Evolutionary conservation across 2,113 vertebrate genomes (phyloP), one percentile per base, ranked within the genome.

Genomic region (Strix uralensis): DNA sequence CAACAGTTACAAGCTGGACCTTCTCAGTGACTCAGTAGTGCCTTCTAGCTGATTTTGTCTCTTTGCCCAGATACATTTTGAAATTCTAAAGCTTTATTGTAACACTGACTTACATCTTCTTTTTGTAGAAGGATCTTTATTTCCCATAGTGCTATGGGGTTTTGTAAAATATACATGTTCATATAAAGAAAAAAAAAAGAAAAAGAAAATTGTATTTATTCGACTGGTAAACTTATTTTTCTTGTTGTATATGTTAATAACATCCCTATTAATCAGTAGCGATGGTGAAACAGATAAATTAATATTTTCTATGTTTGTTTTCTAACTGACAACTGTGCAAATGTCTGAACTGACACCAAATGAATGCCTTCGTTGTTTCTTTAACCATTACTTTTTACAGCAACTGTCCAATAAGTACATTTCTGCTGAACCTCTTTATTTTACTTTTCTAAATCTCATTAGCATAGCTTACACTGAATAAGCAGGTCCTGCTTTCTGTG

Each of bases 201-300:
- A 98, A 98, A 98, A 98, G 97, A 97, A 98, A 99, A 99, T 98
- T 98, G 99, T 99, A 99, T 99, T 99, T 99, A 99, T 99, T 99
- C 99, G 88, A 98, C 98, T 95, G 97, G 98, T 98, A 99, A 98
- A 99, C 98, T 99, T 99, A 99, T 99, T 99, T 99, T 98, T 95
- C 91, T 72, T 96, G 96, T 97, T 98, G 94, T 98, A 96, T 97
- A 98, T 98, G 95, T 98, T 97, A 97, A 97, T 98, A 97, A 97
- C 95, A 92, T 93, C 94, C 93, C 92, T 96, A 95, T 97, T 97
- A 96, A 98, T 95, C 96, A 94, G 96, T 97, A 97, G 75, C 2
- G 30, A 86, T 93, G 94, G 88, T 97, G 97, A 96, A 96, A 97
- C 97, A 96, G 89, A 96, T 96, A 94, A 97, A 96, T 97, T 97